phyloP scores from a whole-genome alignment of 2,113 vertebrate species.

The Synchiropus splendidus region DNA sequence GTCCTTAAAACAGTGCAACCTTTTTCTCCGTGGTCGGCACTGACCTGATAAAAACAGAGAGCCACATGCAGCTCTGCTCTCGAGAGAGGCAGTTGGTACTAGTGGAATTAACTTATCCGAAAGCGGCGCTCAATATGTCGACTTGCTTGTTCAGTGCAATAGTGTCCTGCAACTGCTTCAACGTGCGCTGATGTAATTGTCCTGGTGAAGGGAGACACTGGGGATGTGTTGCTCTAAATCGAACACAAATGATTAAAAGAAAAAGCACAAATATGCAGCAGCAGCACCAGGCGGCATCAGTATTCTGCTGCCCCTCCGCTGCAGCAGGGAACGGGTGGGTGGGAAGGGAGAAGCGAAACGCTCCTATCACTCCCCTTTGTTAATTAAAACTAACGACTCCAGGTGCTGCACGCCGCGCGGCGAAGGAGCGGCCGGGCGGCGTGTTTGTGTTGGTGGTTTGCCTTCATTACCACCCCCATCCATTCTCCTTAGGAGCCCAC shows the following conservation, averaged over 20 bases:
- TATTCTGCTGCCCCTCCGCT: constrained; percentile 31
- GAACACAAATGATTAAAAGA: constrained; percentile 12
- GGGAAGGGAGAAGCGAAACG: constrained; percentile 24
- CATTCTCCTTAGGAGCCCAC: constrained; percentile 59
- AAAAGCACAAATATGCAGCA: background rate
- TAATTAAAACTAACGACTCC: constrained; percentile 74
- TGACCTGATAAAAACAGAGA: too few species aligned
- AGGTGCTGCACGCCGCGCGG: constrained; percentile 43
- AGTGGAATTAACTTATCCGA: too few species aligned
- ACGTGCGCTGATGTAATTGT: background rate
- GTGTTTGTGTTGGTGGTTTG: constrained; percentile 64
- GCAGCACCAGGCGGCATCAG: constrained; percentile 23
- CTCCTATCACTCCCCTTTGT: constrained; percentile 43
- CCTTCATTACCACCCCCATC: constrained; percentile 64
- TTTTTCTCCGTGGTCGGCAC: too few species aligned
- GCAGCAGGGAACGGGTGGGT: constrained; percentile 30
- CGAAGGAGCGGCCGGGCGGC: constrained; percentile 40
- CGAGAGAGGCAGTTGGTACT: too few species aligned
- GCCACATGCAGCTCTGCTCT: too few species aligned
- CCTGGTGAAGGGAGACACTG: constrained; percentile 1
- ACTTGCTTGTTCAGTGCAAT: too few species aligned
- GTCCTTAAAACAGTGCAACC: too few species aligned
- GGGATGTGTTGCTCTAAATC: constrained; percentile 16
- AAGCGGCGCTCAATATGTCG: too few species aligned
- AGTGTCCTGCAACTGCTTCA: background rate